Conservation (phyloP, 1,140 invertebrate species). For the Pemphigus obesinymphae region DNA sequence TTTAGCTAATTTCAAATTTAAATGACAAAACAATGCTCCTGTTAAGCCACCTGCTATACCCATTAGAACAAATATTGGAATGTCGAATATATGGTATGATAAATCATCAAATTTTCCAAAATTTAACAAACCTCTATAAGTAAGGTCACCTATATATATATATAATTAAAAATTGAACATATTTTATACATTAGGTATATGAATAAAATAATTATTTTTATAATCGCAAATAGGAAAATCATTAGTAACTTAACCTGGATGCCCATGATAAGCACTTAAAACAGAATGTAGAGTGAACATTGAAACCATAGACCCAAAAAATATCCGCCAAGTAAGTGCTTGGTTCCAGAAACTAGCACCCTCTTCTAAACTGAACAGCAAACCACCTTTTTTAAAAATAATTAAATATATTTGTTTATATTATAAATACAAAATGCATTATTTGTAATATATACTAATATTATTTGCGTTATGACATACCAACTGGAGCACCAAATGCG, state of each 20-base stretch:
- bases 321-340: slow-evolving; percentile 92
- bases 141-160: slow-evolving; percentile 53
- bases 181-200: not conserved
- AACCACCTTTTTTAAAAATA: slow-evolving; percentile 88
- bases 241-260: slow-evolving; percentile 68
- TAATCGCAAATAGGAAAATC: slow-evolving; percentile 46
- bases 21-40: slow-evolving; percentile 87
- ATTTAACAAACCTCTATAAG: slow-evolving; percentile 80
- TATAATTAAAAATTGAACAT: too few relatives aligned
- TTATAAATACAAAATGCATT: slow-evolving; percentile 4
- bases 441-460: not conserved
- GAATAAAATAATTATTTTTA: not conserved
- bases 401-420: slow-evolving; percentile 24
- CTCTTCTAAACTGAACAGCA: slow-evolving; percentile 96
- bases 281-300: slow-evolving; percentile 92
- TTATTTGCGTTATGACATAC: slow-evolving; percentile 52
- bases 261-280: slow-evolving; percentile 81
- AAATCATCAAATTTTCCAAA: slow-evolving; percentile 92
- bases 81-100: slow-evolving; percentile 82
- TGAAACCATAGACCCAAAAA: slow-evolving; percentile 95
- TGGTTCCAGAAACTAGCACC: slow-evolving; percentile 99
- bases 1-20: slow-evolving; percentile 85
- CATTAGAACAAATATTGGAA: slow-evolving; percentile 87
- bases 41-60: slow-evolving; percentile 82
- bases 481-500: slow-evolving; percentile 95